Base-by-base conservation (phyloP, 2,113 vertebrate species). In the Prunella fulvescens region DNA sequence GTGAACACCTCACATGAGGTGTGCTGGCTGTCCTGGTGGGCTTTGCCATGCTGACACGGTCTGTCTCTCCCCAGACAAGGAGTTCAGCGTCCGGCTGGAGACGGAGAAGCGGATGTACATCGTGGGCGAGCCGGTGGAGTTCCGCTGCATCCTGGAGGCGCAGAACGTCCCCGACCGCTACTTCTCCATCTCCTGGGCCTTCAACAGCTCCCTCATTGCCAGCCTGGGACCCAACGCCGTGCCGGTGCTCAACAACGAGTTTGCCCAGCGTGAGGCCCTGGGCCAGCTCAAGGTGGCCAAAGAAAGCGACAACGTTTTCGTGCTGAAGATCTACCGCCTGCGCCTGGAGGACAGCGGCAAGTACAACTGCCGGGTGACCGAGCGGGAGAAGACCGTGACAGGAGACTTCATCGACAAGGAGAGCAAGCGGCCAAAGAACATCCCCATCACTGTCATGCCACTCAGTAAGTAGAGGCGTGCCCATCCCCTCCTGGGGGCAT, bases 131-230 rank as follows among this genome's bases (percentile, higher is more conserved):
- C 98, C 98, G 0, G 98, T 98, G 93, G 99, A 99, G 97, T 99
- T 99, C 87, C 98, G 98, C 31, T 99, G 99, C 97, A 98, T 99
- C 97, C 98, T 99, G 81, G 99, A 99, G 86, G 99, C 99, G 0
- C 99, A 99, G 98, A 99, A 98, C 3, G 67, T 99, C 56, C 98
- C 98, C 0, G 99, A 99, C 94, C 99, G 99, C 28, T 99, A 98
- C 98, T 99, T 99, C 89, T 99, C 99, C 40, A 98, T 99, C 97
- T 99, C 99, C 94, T 99, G 99, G 99, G 99, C 99, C 95, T 99
- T 99, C 98, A 99, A 99, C 97, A 99, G 99, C 98, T 99, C 99
- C 40, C 98, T 99, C 61, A 98, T 99, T 23, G 99, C 99, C 97
- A 99, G 98, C 97, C 98, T 99, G 97, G 99, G 99, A 61, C 99